Percentiles rank a stretch among this genome's conserved stretches.
These are phyloP conservation scores for Orthonyx spaldingii DNA, from an alignment of 2,113 vertebrate species.

Conservation along the genomic window DNA sequence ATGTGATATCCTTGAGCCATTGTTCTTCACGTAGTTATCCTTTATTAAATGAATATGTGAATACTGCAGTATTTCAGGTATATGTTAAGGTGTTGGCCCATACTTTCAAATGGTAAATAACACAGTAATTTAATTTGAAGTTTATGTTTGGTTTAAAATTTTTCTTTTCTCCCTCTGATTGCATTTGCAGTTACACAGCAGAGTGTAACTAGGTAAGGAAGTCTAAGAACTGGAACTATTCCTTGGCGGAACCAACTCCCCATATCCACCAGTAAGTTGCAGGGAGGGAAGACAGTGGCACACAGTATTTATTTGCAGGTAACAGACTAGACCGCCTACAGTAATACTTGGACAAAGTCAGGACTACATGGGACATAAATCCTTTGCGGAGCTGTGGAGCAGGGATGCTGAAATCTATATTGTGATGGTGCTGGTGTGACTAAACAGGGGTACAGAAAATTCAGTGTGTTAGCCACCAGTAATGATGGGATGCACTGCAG, in stretches of 20 bases:
- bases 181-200: not conserved
- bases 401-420: not conserved
- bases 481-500: not conserved
- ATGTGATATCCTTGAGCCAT: not conserved
- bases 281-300: not conserved
- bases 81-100: not conserved
- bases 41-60: not conserved
- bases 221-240: not conserved
- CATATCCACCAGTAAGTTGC: not conserved
- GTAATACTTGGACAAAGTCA: not conserved
- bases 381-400: not conserved
- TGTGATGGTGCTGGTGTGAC: not conserved
- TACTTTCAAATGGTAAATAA: not conserved
- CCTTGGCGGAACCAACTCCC: not conserved
- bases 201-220: not conserved
- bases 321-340: not conserved
- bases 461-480: not conserved
- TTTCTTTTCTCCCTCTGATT: rapidly evolving
- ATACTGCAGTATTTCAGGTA: not conserved
- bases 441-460: not conserved
- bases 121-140: not conserved
- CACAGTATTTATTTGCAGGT: not conserved
- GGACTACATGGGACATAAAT: not conserved
- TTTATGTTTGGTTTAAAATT: not conserved
- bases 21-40: not conserved